Conservation (phyloP, 2,797 vertebrate species). For the Eremophila alpestris region DNA sequence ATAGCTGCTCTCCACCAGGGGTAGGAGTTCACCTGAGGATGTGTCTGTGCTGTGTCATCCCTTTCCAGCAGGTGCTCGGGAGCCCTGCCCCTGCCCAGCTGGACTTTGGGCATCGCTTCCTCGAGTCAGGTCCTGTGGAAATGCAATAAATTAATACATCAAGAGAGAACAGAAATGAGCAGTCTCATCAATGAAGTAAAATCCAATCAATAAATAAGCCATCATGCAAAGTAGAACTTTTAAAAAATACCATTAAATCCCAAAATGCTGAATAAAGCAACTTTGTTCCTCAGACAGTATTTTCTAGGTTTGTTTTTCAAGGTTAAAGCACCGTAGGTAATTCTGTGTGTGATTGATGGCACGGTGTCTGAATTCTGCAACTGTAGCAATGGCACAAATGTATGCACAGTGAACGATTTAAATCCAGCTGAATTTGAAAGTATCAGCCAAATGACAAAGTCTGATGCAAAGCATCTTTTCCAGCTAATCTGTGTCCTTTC, state of each 20-base stretch:
- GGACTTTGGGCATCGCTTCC: background rate
- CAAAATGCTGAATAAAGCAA: background rate
- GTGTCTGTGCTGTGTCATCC: background rate
- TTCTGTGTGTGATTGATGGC: conserved; percentile 3
- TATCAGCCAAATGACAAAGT: conserved; percentile 10
- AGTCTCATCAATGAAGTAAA: background rate
- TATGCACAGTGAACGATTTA: background rate
- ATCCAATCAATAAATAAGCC: background rate
- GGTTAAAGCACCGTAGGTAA: conserved; percentile 7
- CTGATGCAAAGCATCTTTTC: conserved; percentile 52
- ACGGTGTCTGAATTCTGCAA: background rate
- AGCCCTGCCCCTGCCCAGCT: background rate
- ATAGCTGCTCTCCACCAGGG: background rate
- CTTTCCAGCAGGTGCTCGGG: background rate
- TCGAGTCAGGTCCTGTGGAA: background rate
- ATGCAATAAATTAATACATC: background rate
- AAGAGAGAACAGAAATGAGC: background rate
- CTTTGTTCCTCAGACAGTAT: background rate
- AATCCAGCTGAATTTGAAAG: conserved; percentile 47
- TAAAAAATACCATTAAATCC: background rate
- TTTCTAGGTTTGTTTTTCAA: conserved; percentile 33
- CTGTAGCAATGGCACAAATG: conserved; percentile 22
- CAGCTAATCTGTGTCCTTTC: conserved; percentile 30
- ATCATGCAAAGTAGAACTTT: background rate
- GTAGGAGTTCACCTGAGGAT: background rate